Evolutionary conservation across 2,113 vertebrate genomes (phyloP), one percentile per base, ranked within the genome.

Genomic region (Cololabis saira): DNA sequence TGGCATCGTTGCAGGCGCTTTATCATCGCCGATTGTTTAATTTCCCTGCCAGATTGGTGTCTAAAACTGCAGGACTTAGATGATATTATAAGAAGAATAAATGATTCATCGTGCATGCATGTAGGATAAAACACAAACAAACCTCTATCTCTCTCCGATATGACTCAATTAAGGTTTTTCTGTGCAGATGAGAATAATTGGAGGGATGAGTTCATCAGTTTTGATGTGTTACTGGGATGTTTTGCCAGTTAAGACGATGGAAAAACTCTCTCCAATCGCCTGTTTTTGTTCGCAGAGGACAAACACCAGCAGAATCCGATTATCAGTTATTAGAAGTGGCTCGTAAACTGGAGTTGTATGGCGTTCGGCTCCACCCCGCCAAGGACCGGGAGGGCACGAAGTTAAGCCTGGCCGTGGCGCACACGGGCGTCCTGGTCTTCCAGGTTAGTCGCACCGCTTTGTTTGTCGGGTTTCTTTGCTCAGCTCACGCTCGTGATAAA

Each of bases 261-360:
- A 2, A 22, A 40, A 47, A 33, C 21, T n/a, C n/a, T n/a, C n/a
- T n/a, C n/a, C n/a, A n/a, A 45, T 15, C 19, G 18, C 58, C 1
- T 74, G 10, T 61, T 83, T 51, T 84, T 33, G 73, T 24, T 71
- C 77, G 52, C 61, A 99, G 98, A 80, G 97, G 97, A 81, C 97
- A 97, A 60, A 98, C 95, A 50, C 98, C 98, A 78, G 97, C 96
- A 81, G 95, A 97, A 81, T 98, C 98, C 0, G 98, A 99, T 88
- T 96, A 94, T 88, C 96, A 97, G 67, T 93, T 99, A 63, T 81
- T 99, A 63, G 98, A 99, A 82, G 95, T 98, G 73, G 96, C 96
- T 0, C 96, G 97, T 15, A 91, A 94, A 21, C 89, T 99, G 81
- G 98, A 99, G 86, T 97, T 98, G 95, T 99, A 97, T 2, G 97